These are phyloP conservation scores for Labeo catla DNA, from an alignment of 2,113 vertebrate genomes.

Conservation along the genomic window DNA sequence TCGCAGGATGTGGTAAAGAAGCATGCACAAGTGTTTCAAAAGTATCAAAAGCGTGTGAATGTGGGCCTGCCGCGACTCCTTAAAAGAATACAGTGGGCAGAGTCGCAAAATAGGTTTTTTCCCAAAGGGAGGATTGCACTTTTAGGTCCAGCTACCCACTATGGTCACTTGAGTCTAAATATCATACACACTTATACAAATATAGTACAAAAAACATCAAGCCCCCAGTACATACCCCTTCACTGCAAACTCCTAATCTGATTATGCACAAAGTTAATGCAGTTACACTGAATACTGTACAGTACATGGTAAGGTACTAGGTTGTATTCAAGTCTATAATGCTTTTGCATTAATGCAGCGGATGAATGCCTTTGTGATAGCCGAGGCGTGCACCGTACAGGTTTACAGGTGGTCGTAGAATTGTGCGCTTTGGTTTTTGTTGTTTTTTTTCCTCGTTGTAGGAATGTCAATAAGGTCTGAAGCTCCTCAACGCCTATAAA, in stretches of 20 bases:
- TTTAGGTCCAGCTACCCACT: conserved; percentile 41
- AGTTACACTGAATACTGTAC: conserved; percentile 27
- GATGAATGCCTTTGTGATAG: conserved; percentile 43
- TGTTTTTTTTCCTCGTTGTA: conserved; percentile 12
- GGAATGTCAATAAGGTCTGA: conserved; percentile 52
- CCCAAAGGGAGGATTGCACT: conserved; percentile 49
- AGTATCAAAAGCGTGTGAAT: conserved; percentile 39
- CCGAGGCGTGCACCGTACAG: conserved; percentile 30
- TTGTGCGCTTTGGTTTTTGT: conserved; percentile 40
- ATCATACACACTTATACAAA: conserved; percentile 37
- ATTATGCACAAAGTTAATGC: conserved; percentile 26
- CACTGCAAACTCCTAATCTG: conserved; percentile 44
- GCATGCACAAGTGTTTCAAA: conserved; percentile 34
- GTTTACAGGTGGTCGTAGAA: conserved; percentile 48
- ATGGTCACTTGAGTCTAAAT: conserved; percentile 38
- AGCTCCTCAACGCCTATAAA: conserved; percentile 28
- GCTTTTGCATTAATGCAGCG: conserved; percentile 32
- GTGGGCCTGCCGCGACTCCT: conserved; percentile 12
- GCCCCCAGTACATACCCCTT: conserved; percentile 12
- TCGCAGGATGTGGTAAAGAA: conserved; percentile 32
- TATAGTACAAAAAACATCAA: conserved; percentile 36
- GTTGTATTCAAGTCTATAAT: conserved; percentile 39
- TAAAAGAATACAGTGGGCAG: not conserved
- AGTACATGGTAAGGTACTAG: conserved; percentile 45
- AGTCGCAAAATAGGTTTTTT: conserved; percentile 35